Conservation (phyloP, 2,113 vertebrate species). For the Noctilio leporinus region DNA sequence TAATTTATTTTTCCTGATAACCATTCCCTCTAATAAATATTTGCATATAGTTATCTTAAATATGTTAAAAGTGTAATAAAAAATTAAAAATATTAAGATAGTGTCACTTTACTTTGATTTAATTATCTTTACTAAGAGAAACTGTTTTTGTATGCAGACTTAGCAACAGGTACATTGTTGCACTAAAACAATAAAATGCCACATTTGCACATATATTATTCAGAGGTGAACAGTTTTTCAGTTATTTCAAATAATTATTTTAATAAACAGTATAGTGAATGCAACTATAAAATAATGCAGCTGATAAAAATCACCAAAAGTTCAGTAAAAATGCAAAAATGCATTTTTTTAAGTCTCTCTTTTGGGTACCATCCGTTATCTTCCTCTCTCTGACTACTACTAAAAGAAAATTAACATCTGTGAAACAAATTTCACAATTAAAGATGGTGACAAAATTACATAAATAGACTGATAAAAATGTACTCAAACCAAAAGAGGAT, state of each 20-base stretch:
- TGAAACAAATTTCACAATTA: not conserved
- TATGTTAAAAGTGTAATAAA: too few relatives aligned
- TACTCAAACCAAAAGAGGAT: not conserved
- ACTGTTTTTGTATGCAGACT: not conserved
- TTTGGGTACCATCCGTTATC: not conserved
- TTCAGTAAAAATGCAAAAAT: not conserved
- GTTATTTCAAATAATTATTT: constrained; percentile 16
- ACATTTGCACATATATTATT: not conserved
- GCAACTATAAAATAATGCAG: not conserved
- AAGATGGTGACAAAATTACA: not conserved
- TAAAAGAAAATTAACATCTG: constrained; percentile 26
- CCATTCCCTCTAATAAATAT: not conserved
- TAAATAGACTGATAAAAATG: not conserved
- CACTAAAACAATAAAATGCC: constrained; percentile 25
- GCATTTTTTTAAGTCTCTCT: not conserved
- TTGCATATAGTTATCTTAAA: not conserved
- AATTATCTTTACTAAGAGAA: not conserved
- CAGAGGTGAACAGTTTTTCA: not conserved
- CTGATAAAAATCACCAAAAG: not conserved
- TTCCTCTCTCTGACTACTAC: not conserved
- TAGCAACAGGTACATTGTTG: not conserved
- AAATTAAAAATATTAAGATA: constrained; percentile 11
- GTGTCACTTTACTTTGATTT: constrained; percentile 6
- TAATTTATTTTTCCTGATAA: not conserved
- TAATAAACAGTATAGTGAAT: not conserved